Evolutionary conservation across 2,888 invertebrate genomes (phyloP).

Genomic region (Gymnosoma rotundatum): DNA sequence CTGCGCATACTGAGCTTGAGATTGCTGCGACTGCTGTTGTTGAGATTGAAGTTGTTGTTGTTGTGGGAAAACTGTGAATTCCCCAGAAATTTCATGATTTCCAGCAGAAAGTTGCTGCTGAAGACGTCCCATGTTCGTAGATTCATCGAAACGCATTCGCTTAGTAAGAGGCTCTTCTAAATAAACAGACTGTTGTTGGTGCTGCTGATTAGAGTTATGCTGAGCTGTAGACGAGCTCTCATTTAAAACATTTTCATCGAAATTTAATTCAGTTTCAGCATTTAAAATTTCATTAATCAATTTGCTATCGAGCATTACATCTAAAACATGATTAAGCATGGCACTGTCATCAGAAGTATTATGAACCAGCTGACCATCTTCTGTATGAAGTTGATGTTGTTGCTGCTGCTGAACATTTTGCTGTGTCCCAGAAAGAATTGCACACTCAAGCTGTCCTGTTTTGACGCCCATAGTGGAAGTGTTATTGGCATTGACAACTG

Average conservation of each 20-base stretch:
- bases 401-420: conserved; percentile 63
- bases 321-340: conserved; percentile 78
- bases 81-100: conserved; percentile 67
- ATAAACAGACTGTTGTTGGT: conserved; percentile 57
- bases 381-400: conserved; percentile 65
- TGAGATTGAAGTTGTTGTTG: conserved; percentile 44
- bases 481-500: conserved; percentile 6
- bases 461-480: conserved; percentile 40
- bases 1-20: conserved; percentile 62
- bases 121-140: conserved; percentile 34
- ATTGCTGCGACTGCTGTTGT: conserved; percentile 40
- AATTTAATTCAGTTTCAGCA: conserved; percentile 75
- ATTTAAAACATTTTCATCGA: conserved; percentile 77
- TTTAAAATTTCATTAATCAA: conserved; percentile 80
- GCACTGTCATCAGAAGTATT: conserved; percentile 79
- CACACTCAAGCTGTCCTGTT: conserved; percentile 39
- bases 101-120: conserved; percentile 48
- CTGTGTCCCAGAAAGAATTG: conserved; percentile 28
- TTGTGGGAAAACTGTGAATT: conserved; percentile 73
- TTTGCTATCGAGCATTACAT: conserved; percentile 80
- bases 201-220: conserved; percentile 48
- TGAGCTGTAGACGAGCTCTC: conserved; percentile 65
- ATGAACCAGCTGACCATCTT: conserved; percentile 74
- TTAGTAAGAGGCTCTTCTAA: conserved; percentile 74
- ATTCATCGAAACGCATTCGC: conserved; percentile 77